A percentile compares a stretch with the other conserved stretches of the same genome.
Conservation (phyloP, 2,797 vertebrate species). For the Australoheros facetus region DNA sequence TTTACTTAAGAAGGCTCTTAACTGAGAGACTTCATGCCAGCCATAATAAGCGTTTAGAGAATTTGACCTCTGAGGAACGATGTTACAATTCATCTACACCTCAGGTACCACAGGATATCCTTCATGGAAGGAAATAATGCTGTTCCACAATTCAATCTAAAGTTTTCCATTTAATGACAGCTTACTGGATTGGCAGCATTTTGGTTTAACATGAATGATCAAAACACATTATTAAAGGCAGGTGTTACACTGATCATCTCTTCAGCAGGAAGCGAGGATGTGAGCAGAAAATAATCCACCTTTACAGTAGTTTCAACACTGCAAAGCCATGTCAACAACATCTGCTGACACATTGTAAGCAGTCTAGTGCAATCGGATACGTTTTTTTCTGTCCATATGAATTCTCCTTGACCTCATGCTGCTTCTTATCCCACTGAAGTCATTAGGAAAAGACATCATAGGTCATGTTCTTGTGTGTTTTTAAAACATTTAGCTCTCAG, state of each 20-base stretch:
- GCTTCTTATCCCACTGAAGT: not conserved
- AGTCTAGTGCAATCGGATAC: not conserved
- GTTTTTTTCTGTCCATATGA: not conserved
- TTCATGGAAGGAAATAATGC: no score
- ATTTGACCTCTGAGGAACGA: not conserved
- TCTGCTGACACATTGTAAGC: not conserved
- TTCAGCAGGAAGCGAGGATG: not conserved
- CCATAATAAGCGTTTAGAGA: no score
- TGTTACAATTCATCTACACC: not conserved
- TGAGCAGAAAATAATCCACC: not conserved
- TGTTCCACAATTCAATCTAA: no score
- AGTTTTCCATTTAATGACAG: not conserved
- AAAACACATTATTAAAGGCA: not conserved
- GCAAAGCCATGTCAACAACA: not conserved
- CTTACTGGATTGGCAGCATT: not conserved
- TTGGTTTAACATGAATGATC: not conserved
- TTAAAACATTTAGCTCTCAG: not conserved
- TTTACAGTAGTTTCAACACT: not conserved
- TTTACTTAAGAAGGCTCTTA: not conserved
- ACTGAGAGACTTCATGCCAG: not conserved
- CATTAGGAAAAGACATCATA: not conserved
- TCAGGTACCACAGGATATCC: not conserved
- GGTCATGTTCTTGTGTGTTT: not conserved
- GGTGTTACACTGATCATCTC: not conserved
- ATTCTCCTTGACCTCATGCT: not conserved